Conservation (phyloP, 2,113 vertebrate species). For the Mastomys coucha region DNA sequence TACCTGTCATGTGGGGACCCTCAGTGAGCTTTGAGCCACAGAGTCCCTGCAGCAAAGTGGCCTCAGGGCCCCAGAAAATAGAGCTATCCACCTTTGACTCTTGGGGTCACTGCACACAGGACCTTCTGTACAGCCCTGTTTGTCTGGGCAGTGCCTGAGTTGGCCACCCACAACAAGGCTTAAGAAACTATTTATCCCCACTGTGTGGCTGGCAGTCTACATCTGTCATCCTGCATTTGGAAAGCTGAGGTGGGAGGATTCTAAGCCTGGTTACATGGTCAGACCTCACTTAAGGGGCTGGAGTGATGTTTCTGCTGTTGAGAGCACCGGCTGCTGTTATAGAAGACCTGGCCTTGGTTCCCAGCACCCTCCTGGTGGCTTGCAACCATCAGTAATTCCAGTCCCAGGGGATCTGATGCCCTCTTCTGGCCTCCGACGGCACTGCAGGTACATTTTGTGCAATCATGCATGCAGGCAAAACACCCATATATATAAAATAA, state of each 20-base stretch:
- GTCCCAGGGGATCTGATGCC: neutral
- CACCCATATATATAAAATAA: neutral
- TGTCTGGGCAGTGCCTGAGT: neutral
- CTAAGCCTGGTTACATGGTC: neutral
- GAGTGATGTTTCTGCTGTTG: neutral
- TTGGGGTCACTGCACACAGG: neutral
- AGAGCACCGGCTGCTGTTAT: neutral
- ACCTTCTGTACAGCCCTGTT: fast-evolving
- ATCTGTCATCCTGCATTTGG: neutral
- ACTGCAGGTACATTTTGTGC: neutral
- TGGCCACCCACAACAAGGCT: neutral
- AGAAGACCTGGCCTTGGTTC: neutral
- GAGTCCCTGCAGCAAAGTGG: neutral
- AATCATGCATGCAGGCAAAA: neutral
- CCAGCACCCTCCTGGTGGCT: neutral
- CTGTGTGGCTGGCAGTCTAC: neutral
- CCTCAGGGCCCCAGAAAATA: neutral
- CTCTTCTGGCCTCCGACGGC: neutral
- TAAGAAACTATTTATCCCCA: no score
- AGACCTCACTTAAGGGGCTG: no score
- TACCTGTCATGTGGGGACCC: fast-evolving
- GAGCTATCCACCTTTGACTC: neutral
- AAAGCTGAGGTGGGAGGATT: neutral
- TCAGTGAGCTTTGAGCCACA: fast-evolving
- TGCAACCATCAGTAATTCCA: neutral